These are phyloP conservation scores for Seriola aureovittata DNA, from an alignment of 2,113 vertebrate species.

Conservation along the genomic window DNA sequence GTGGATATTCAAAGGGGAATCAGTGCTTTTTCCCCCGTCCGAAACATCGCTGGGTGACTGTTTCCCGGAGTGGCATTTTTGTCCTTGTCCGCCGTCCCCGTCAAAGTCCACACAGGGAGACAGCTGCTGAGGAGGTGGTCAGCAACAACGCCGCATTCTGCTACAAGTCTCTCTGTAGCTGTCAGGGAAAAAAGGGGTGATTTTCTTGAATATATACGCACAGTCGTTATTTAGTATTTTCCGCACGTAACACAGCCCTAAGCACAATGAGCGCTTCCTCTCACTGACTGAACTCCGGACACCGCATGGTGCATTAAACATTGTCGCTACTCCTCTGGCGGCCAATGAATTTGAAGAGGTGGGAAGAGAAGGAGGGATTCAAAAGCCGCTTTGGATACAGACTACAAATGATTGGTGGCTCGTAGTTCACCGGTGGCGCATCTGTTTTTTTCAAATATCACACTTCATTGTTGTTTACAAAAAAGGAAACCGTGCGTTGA, in stretches of 20 bases:
- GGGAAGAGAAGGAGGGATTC: slow-evolving; percentile 79
- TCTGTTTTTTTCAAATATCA: slow-evolving; percentile 77
- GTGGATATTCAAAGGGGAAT: slow-evolving; percentile 47
- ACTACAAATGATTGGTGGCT: slow-evolving; percentile 81
- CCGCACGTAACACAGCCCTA: slow-evolving; percentile 61
- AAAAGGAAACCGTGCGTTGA: slow-evolving; percentile 60
- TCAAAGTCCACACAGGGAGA: slow-evolving; percentile 69
- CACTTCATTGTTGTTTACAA: slow-evolving; percentile 76
- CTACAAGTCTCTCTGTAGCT: slow-evolving; percentile 38
- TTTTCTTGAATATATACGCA: slow-evolving; percentile 33
- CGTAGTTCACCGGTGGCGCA: slow-evolving; percentile 70
- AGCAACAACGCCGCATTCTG: slow-evolving; percentile 58
- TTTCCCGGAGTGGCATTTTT: slow-evolving; percentile 72
- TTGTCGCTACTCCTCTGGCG: slow-evolving; percentile 92
- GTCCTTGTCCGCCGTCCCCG: slow-evolving; percentile 80
- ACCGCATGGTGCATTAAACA: slow-evolving; percentile 98
- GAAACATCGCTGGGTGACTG: slow-evolving; percentile 67
- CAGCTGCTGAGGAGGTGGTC: slow-evolving; percentile 56
- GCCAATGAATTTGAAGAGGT: slow-evolving; percentile 87
- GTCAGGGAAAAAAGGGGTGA: background rate
- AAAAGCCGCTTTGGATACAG: slow-evolving; percentile 69
- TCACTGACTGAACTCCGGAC: slow-evolving; percentile 93
- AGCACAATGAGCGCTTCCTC: slow-evolving; percentile 77
- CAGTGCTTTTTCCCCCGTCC: slow-evolving; percentile 53
- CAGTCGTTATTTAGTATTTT: slow-evolving; percentile 61